A percentile compares a stretch with the other conserved stretches of the same genome.
Conservation (phyloP, 2,888 invertebrate species). For the Pyrgus malvae region DNA sequence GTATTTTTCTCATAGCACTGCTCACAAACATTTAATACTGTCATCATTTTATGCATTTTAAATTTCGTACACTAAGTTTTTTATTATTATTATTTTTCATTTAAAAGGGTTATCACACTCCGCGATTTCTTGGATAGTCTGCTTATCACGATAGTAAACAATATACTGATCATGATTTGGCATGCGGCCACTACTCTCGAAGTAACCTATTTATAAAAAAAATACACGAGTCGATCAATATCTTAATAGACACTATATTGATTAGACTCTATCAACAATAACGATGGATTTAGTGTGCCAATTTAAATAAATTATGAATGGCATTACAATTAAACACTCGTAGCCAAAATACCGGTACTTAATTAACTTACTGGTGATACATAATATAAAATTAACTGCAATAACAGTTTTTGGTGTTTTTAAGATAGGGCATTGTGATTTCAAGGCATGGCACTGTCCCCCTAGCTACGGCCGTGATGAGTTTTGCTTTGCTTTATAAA, state of each 20-base stretch:
- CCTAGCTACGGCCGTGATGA: too few relatives aligned
- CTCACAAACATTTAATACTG: background rate
- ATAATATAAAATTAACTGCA: too few relatives aligned
- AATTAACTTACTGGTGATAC: too few relatives aligned
- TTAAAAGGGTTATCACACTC: background rate
- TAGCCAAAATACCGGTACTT: background rate
- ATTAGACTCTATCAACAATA: constrained; percentile 6
- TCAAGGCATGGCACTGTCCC: too few relatives aligned
- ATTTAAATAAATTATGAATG: background rate
- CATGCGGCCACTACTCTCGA: constrained; percentile 50
- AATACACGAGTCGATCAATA: constrained; percentile 29
- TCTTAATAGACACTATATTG: background rate
- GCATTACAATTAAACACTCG: background rate
- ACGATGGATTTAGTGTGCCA: background rate
- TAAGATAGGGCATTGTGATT: too few relatives aligned
- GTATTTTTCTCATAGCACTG: background rate
- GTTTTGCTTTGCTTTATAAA: too few relatives aligned
- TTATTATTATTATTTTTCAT: background rate
- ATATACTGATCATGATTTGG: constrained; percentile 54
- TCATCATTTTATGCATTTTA: background rate
- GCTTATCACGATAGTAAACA: constrained; percentile 45
- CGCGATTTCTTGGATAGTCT: background rate
- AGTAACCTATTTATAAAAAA: constrained; percentile 56
- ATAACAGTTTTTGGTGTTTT: too few relatives aligned
- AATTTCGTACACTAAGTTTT: background rate